These are phyloP conservation scores for Stenotaenia linearis DNA, from an alignment of 2,888 invertebrate genomes.

Conservation along the genomic window DNA sequence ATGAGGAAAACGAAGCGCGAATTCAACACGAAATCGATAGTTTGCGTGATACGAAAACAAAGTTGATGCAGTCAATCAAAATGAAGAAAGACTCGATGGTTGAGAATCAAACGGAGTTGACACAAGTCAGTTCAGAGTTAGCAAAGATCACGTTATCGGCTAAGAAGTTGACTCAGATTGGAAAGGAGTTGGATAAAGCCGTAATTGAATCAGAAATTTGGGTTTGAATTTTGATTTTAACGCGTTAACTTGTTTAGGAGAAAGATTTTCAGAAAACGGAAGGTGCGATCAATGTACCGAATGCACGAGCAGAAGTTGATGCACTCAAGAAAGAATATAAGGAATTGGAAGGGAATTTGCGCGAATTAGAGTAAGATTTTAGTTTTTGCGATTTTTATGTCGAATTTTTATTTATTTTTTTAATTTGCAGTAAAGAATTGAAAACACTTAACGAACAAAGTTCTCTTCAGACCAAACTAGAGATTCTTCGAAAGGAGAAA, in stretches of 20 bases:
- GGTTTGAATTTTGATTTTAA: background rate
- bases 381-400: too few relatives aligned
- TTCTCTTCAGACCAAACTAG: background rate
- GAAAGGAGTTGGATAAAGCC: background rate
- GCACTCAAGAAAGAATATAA: background rate
- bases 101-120: background rate
- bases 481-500: slow-evolving; percentile 4
- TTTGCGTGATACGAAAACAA: background rate
- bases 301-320: background rate
- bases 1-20: background rate
- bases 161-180: background rate
- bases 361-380: background rate
- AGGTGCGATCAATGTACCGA: background rate
- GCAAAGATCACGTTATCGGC: background rate
- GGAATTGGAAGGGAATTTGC: background rate
- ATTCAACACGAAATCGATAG: slow-evolving; percentile 11
- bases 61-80: slow-evolving; percentile 2
- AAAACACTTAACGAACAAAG: background rate
- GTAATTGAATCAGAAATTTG: background rate
- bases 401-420: background rate
- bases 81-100: background rate
- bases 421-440: background rate
- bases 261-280: background rate
- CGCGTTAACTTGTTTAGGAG: background rate
- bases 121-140: background rate